phyloP scores from a whole-genome alignment of 2,797 vertebrate genomes.

The Lithobates pipiens region DNA sequence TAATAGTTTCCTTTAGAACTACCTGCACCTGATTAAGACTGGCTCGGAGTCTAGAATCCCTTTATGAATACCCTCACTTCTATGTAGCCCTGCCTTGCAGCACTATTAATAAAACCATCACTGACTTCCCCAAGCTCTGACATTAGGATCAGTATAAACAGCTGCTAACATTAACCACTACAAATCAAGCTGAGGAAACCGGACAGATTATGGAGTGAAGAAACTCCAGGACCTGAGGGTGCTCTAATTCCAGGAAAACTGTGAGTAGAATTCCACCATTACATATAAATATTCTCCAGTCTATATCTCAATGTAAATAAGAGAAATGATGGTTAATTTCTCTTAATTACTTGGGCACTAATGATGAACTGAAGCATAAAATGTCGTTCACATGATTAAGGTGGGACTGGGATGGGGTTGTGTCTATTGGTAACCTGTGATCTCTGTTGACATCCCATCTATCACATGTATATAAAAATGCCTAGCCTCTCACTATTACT shows the following conservation, averaged over 20 bases:
- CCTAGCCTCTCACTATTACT: too few species aligned
- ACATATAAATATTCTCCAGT: neutral
- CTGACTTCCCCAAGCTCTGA: neutral
- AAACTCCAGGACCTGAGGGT: neutral
- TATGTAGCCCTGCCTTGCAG: neutral
- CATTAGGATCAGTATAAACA: neutral
- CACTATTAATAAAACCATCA: neutral
- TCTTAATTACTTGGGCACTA: neutral
- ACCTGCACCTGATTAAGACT: too few species aligned
- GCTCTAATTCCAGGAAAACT: neutral
- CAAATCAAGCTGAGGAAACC: neutral
- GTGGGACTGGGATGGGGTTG: neutral
- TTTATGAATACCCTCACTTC: too few species aligned
- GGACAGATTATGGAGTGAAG: neutral
- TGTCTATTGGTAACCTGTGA: neutral
- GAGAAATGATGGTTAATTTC: neutral
- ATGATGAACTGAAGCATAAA: neutral
- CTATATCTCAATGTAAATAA: neutral
- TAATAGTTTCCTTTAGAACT: too few species aligned
- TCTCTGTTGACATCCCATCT: neutral
- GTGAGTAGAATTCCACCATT: neutral
- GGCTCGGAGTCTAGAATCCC: too few species aligned
- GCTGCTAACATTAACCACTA: neutral
- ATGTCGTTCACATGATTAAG: neutral
- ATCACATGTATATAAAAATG: neutral